Conservation (phyloP, 2,797 vertebrate species). For the Pygocentrus nattereri region DNA sequence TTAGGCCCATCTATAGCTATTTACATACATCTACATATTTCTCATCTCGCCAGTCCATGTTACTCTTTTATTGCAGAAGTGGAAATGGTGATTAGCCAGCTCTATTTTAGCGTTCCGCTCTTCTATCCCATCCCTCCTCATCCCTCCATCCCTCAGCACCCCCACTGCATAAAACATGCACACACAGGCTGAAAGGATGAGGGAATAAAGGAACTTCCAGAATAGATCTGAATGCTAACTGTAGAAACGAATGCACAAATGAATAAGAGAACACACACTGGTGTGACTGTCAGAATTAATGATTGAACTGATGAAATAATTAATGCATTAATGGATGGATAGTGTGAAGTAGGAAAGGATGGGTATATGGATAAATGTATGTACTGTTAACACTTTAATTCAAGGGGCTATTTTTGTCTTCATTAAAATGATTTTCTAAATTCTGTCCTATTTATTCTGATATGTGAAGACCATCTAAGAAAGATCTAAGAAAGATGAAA, state of each 20-base stretch:
- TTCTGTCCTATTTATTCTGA: neutral
- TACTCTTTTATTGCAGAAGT: conserved; percentile 68
- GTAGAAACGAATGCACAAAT: conserved; percentile 75
- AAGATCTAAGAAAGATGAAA: too few relatives aligned
- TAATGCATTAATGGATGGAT: neutral
- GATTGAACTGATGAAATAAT: neutral
- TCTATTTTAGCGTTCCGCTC: neutral
- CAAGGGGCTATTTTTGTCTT: neutral
- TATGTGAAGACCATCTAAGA: neutral
- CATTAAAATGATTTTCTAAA: neutral
- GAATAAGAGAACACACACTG: conserved; percentile 63
- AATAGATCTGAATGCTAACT: conserved; percentile 59
- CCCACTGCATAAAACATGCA: conserved; percentile 1
- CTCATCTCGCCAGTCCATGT: conserved; percentile 76
- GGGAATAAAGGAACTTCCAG: neutral
- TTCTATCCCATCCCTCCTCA: neutral
- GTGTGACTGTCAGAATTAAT: conserved; percentile 54
- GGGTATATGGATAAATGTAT: conserved; percentile 12
- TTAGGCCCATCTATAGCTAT: conserved; percentile 74
- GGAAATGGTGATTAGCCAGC: conserved; percentile 54
- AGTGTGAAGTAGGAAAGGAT: neutral
- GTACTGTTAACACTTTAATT: neutral
- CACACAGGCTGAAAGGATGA: conserved; percentile 56
- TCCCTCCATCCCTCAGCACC: neutral
- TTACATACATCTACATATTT: conserved; percentile 83